These are phyloP conservation scores for Daktulosphaira vitifoliae DNA, from an alignment of 1,140 invertebrate genomes.

Conservation along the genomic window DNA sequence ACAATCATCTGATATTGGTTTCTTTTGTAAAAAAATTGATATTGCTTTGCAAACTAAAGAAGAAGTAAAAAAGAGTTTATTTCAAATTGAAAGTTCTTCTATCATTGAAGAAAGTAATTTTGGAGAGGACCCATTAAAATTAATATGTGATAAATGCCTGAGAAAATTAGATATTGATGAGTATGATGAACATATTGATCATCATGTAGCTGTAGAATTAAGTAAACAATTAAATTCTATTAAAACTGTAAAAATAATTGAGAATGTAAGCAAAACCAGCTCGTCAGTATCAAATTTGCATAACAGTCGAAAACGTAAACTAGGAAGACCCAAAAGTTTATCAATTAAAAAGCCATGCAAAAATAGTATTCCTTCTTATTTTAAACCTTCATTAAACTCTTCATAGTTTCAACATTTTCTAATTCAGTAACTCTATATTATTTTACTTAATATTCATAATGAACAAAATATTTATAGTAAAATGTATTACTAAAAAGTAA, in stretches of 20 bases:
- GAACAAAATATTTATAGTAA: too few species aligned
- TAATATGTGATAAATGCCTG: constrained; percentile 35
- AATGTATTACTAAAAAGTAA: too few species aligned
- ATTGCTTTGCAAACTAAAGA: too few species aligned
- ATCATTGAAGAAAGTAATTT: not conserved
- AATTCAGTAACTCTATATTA: too few species aligned
- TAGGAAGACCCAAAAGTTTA: not conserved
- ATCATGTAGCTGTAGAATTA: constrained; percentile 37
- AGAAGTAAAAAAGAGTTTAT: too few species aligned
- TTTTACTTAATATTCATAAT: too few species aligned
- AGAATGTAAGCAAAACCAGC: not conserved
- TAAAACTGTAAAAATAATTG: too few species aligned
- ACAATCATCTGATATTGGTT: too few species aligned
- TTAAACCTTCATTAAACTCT: not conserved
- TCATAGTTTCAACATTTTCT: not conserved
- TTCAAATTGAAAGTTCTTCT: not conserved
- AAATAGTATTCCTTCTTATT: constrained; percentile 1
- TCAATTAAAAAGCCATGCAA: not conserved
- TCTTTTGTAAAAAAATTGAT: too few species aligned
- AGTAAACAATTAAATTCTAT: constrained; percentile 35
- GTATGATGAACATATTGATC: constrained; percentile 38
- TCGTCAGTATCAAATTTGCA: not conserved
- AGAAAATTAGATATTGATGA: constrained; percentile 30
- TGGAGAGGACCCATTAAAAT: not conserved
- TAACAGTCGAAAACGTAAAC: constrained; percentile 3